Evolutionary conservation across 2,797 vertebrate genomes (phyloP), one percentile per base, ranked within the genome.

Genomic region (Manis crassicaudata): DNA sequence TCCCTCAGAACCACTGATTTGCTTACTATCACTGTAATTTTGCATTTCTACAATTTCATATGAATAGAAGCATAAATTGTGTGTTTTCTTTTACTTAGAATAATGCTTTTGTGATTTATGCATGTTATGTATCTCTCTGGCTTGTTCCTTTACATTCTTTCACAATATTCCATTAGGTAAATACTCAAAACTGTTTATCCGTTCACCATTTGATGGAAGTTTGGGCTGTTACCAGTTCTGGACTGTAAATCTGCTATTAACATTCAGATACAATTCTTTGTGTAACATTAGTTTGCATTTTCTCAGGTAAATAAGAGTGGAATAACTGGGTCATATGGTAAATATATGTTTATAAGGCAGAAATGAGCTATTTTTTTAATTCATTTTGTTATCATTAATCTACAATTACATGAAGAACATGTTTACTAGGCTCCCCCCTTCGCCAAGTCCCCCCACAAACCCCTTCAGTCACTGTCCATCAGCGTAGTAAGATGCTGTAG

Each of bases 151-250:
- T 81, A 86, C 20, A 35, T 79, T 87, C 14, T 12, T 80, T 11
- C 29, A 65, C 50, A 75, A 56, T 67, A 75, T 35, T 52, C 14
- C 17, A 37, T 72, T 80, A 20, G 37, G 50, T 46, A 10, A 32
- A 63, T 56, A 70, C 56, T 76, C 16, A 76, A 89, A 94, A 89
- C 67, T 83, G 32, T 68, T 94, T 76, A 83, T 76, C 40, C 56
- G 62, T 77, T 77, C 56, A 84, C 37, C n/a, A 52, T 6, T 83
- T 84, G 20, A 70, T 89, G 32, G 52, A 43, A 58, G 68, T 68
- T 11, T 76, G 10, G 18, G 32, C 76, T 83, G 32, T 70, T 46
- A 60, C 54, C 25, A 60, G 29, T 43, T 76, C 76, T 1, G 8
- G 72, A 6, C 32, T 68, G 32, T 70, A 86, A 79, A 79, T 52